A percentile compares a stretch with the other conserved stretches of the same genome.
phyloP scores from a whole-genome alignment of 2,113 vertebrate species.

The Penelope pileata region DNA sequence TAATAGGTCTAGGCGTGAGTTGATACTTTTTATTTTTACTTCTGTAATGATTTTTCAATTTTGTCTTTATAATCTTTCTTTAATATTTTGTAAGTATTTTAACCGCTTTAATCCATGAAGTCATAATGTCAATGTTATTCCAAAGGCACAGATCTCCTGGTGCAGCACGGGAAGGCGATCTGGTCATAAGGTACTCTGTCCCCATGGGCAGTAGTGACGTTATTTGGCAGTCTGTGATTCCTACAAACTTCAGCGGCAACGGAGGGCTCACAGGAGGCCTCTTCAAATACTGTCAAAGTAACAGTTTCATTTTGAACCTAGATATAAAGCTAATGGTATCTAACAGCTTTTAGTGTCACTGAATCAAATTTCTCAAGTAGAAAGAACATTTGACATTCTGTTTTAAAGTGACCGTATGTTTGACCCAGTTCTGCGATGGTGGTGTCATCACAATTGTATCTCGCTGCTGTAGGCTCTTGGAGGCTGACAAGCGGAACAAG shows the following conservation, averaged over 20 bases:
- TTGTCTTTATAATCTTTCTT: not conserved
- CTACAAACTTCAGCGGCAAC: not conserved
- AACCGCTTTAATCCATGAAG: not conserved
- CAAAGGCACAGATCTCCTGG: not conserved
- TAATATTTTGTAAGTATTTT: not conserved
- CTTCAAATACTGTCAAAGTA: constrained; percentile 2
- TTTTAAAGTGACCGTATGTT: constrained; percentile 72
- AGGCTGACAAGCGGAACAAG: constrained; percentile 79
- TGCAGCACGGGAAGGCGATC: not conserved
- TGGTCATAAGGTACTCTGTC: not conserved
- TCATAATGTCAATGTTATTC: not conserved
- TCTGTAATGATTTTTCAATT: not conserved
- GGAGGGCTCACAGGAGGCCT: not conserved
- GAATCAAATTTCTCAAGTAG: constrained; percentile 71
- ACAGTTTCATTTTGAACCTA: constrained; percentile 19
- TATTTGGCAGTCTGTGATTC: constrained; percentile 15
- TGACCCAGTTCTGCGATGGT: constrained; percentile 70
- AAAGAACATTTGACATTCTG: constrained; percentile 62
- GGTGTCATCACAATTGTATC: constrained; percentile 72
- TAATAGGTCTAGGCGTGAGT: not conserved
- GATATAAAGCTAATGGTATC: constrained; percentile 60
- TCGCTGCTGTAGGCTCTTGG: constrained; percentile 58
- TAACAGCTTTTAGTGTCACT: constrained; percentile 59
- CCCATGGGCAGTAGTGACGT: not conserved
- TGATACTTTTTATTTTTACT: not conserved